A percentile compares a stretch with the other conserved stretches of the same genome.
Conservation (phyloP, 1,140 invertebrate species). For the Drosophila azteca region DNA sequence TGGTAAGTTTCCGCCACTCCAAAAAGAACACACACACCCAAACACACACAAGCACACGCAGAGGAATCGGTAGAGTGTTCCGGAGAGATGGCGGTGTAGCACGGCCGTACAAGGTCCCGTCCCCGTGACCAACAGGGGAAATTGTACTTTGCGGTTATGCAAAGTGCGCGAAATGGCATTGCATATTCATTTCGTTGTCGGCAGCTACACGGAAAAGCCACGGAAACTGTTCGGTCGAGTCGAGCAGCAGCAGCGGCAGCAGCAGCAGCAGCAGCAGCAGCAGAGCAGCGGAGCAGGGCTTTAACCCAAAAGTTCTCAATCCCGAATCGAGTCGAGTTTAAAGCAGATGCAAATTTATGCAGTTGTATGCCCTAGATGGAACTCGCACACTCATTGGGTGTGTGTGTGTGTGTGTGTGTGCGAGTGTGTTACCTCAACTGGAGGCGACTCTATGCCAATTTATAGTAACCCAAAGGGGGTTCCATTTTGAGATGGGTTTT, state of each 20-base stretch:
- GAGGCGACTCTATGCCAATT: slow-evolving; percentile 13
- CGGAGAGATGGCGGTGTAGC: not conserved
- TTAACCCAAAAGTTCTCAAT: slow-evolving; percentile 44
- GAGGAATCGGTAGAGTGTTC: not conserved
- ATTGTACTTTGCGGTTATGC: slow-evolving; percentile 68
- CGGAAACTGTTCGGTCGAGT: slow-evolving; percentile 23
- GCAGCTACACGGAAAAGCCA: slow-evolving; percentile 28
- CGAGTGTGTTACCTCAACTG: slow-evolving; percentile 25
- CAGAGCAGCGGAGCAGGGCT: slow-evolving; percentile 17
- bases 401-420: slow-evolving; percentile 6
- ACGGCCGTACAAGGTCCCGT: slow-evolving; percentile 8
- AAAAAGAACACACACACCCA: slow-evolving; percentile 10
- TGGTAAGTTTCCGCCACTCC: slow-evolving; percentile 85
- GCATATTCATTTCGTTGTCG: slow-evolving; percentile 75
- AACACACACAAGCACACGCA: slow-evolving; percentile 21
- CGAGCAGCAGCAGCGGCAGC: slow-evolving; percentile 20
- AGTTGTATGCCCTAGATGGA: not conserved
- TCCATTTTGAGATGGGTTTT: not conserved
- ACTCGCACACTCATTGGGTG: slow-evolving; percentile 20
- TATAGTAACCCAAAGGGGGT: slow-evolving; percentile 23
- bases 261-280: too few species aligned
- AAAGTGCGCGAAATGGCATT: slow-evolving; percentile 57
- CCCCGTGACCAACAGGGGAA: slow-evolving; percentile 56
- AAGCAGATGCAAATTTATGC: slow-evolving; percentile 66
- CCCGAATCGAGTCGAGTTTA: slow-evolving; percentile 33